Percentiles rank a stretch among this genome's conserved stretches.
Conservation (phyloP, 2,888 invertebrate genomes). For the Frankliniella fusca region DNA sequence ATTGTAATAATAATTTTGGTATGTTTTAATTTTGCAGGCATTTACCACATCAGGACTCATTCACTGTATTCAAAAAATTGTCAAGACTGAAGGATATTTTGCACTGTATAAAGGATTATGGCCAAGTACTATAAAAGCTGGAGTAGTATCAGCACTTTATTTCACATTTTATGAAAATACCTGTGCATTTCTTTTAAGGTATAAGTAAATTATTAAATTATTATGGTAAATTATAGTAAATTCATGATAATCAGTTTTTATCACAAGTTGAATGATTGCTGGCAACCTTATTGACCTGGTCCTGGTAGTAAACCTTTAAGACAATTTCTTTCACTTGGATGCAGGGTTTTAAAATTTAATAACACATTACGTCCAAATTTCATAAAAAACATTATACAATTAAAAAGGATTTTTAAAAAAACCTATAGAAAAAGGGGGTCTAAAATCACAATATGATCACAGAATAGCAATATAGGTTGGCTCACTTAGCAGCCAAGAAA, state of each 20-base stretch:
- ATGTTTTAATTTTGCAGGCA: slow-evolving; percentile 45
- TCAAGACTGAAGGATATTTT: slow-evolving; percentile 62
- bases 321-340: too few species aligned
- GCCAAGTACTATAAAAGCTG: slow-evolving; percentile 86
- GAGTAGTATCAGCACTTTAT: slow-evolving; percentile 75
- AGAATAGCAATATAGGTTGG: too few species aligned
- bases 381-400: neutral
- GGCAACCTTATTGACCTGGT: too few species aligned
- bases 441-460: too few species aligned
- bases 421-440: too few species aligned
- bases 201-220: neutral
- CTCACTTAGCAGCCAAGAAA: too few species aligned
- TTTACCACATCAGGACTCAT: slow-evolving; percentile 66
- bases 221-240: too few species aligned
- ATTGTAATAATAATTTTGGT: too few species aligned
- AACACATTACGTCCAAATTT: neutral
- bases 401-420: too few species aligned
- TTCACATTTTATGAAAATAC: slow-evolving; percentile 83
- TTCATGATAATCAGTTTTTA: neutral
- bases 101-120: slow-evolving; percentile 80
- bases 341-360: neutral
- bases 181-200: slow-evolving; percentile 17
- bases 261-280: too few species aligned
- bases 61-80: slow-evolving; percentile 63
- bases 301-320: too few species aligned